Evolutionary conservation across 2,797 vertebrate species (phyloP), one percentile per base, ranked within the genome.

Genomic region (Urophycis tenuis): DNA sequence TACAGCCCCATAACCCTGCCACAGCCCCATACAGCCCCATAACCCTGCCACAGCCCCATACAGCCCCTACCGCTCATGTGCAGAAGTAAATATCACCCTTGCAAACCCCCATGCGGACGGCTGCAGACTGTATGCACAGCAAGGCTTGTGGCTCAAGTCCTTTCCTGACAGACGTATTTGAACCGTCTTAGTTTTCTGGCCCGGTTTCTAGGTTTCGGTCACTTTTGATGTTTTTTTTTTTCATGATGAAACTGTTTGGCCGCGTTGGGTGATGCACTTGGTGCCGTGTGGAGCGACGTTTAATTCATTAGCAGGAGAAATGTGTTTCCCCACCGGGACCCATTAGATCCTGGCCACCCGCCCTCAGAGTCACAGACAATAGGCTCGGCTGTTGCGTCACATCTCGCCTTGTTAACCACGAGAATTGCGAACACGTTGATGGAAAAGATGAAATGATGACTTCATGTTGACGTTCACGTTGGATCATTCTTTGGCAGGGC

Each of bases 401-500:
- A 73, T 76, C 67, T 78, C 31, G 2, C 39, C 73, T 69, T 72
- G 25, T 17, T 60, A 25, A 49, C 60, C 1, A 67, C 29, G 17
- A 19, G 32, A 67, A 45, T 8, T 34, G 3, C 75, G 69, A 67
- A 75, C 35, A 73, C 1, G 2, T 45, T 9, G 12, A 29, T 45
- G 7, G 30, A 70, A n/a, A 73, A 79, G 9, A 35, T 29, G 73
- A 45, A 14, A 29, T 49, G 41, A 60, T 34, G 34, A 71, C 14
- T 6, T 2, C n/a, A 6, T 17, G 29, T 6, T 32, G 73, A 7
- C 22, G 19, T 73, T 73, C 14, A 17, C 17, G 14, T 32, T n/a
- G 1, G 41, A 39, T 69, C 1, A 7, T 15, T 33, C 1, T 77
- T 72, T 81, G 81, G 2, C 88, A 99, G 98, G 97, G 98, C 11